phyloP scores from a whole-genome alignment of 2,888 invertebrate species.

The Dryobota labecula region DNA sequence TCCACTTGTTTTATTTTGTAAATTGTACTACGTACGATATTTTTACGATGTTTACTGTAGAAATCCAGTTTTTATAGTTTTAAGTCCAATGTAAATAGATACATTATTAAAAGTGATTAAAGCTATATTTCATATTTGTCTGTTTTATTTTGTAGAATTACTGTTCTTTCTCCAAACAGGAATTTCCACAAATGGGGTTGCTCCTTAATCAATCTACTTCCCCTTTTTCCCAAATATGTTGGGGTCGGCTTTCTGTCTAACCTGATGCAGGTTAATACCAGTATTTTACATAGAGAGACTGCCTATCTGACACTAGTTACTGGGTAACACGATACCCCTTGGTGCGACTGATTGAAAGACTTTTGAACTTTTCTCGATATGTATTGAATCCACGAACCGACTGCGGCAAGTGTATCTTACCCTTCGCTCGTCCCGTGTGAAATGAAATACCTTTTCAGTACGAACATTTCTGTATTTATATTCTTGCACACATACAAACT shows the following conservation, averaged over 20 bases:
- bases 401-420: neutral
- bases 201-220: neutral
- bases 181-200: neutral
- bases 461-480: no score
- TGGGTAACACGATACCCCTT: neutral
- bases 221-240: neutral
- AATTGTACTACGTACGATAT: slow-evolving; percentile 81
- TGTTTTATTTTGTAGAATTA: slow-evolving; percentile 53
- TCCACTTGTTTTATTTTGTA: slow-evolving; percentile 69
- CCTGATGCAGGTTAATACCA: neutral
- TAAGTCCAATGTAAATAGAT: slow-evolving; percentile 87
- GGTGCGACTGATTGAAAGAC: neutral
- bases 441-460: no score
- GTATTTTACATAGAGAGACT: neutral
- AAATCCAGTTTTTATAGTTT: slow-evolving; percentile 86
- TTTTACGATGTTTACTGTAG: slow-evolving; percentile 88
- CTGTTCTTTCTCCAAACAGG: neutral
- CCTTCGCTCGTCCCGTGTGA: no score
- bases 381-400: neutral
- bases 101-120: slow-evolving; percentile 89
- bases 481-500: no score
- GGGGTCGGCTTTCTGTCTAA: neutral
- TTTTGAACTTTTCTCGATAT: neutral
- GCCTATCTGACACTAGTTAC: neutral
- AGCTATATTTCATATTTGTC: slow-evolving; percentile 87